Base-by-base conservation (phyloP, 2,113 vertebrate genomes). In the Plotosus lineatus region DNA sequence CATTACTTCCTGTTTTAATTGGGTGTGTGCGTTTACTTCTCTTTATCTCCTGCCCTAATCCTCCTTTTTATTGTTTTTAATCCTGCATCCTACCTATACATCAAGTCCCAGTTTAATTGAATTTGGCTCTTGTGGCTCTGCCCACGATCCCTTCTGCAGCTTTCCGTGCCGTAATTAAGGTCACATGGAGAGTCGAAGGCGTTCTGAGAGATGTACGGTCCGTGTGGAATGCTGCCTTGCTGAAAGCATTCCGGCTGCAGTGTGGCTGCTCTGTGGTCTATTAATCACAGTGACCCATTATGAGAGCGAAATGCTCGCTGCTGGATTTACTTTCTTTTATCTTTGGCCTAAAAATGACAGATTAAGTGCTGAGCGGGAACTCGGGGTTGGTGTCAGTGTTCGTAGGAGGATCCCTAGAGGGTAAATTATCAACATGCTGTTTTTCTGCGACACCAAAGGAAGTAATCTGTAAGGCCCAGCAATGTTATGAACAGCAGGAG, bases 161-260 rank as follows among this genome's bases (percentile, higher is more conserved):
- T 92, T 89, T 89, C 89, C 86, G 89, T 90, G 81, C 88, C 87
- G 86, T 92, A 91, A 93, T 92, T 91, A 91, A 91, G 89, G 91
- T 91, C 86, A 84, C 74, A 4, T 28, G 44, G 87, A 85, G 69
- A 74, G 75, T 61, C 55, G 75, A 3, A 42, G 31, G 23, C n/a
- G 28, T 14, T 60, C 28, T 6, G 17, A 48, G 23, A 74, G 79
- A 61, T 65, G n/a, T n/a, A 66, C 36, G 46, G 26, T 46, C 61
- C 65, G 1, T 68, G 9, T n/a, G 77, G 40, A 58, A 75, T 6
- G 51, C 21, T 63, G 55, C 76, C 19, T 78, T 26, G 42, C 61
- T 21, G 14, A 69, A 65, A 31, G 31, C 17, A 36, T 40, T 65
- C 8, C 23, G 71, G 79, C 23, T 21, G 11, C 38, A 4, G 51